These are phyloP conservation scores for Tenthredo distinguenda DNA, from an alignment of 2,888 invertebrate species.

Conservation along the genomic window DNA sequence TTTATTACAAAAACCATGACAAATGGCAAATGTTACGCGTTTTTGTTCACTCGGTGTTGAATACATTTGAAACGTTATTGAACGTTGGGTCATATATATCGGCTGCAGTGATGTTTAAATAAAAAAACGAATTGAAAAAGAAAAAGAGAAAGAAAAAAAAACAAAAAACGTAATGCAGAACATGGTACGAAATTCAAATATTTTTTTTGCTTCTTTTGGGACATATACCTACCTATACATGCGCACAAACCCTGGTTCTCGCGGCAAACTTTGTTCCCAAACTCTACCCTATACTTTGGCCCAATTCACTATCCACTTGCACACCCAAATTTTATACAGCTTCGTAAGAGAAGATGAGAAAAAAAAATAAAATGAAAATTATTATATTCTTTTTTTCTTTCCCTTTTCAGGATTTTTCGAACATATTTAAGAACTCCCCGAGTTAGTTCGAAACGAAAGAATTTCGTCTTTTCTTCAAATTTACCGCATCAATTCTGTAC, in stretches of 20 bases:
- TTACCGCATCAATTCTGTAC: not conserved
- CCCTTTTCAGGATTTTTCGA: not conserved
- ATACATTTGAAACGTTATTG: conserved; percentile 13
- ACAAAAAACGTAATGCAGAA: conserved; percentile 21
- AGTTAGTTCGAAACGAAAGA: not conserved
- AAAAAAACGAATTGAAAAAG: not conserved
- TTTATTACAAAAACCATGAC: conserved; percentile 75
- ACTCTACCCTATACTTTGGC: conserved; percentile 4
- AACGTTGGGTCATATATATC: not conserved
- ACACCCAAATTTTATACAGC: not conserved
- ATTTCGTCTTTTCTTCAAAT: not conserved
- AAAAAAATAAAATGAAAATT: not conserved
- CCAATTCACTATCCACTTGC: conserved; percentile 1
- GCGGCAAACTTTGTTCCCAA: not conserved
- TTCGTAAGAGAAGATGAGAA: not conserved
- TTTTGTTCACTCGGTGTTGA: conserved; percentile 59
- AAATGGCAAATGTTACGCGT: conserved; percentile 75
- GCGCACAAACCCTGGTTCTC: not conserved
- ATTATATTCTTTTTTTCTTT: not conserved
- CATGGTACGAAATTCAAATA: conserved; percentile 2
- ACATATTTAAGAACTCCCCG: not conserved
- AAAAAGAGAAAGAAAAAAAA: conserved; percentile 51
- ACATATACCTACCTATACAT: not conserved
- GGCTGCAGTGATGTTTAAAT: conserved; percentile 33
- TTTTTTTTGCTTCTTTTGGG: not conserved